Evolutionary conservation across 2,888 invertebrate species (phyloP).

Genomic region (Protophormia terraenovae): DNA sequence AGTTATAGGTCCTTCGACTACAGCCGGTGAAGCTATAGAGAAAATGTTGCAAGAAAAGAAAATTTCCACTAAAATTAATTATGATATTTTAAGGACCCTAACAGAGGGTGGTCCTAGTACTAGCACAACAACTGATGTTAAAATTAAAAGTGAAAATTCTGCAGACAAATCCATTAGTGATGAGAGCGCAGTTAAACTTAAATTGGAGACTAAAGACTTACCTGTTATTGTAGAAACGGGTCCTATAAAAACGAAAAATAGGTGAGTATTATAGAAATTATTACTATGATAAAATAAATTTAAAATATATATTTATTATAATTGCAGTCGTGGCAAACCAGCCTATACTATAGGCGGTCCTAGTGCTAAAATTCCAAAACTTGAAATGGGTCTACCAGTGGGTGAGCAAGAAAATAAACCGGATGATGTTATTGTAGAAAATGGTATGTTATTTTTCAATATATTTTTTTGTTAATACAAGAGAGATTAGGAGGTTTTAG

Average conservation of each 20-base stretch:
- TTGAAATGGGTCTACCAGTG: conserved; percentile 76
- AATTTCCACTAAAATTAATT: conserved; percentile 98
- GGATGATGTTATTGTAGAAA: conserved; percentile 72
- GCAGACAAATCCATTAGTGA: conserved; percentile 43
- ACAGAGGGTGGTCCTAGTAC: conserved; percentile 73
- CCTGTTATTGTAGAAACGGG: conserved; percentile 73
- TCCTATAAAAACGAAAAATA: conserved; percentile 70
- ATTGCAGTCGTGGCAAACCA: conserved; percentile 71
- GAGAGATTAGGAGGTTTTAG: too few relatives aligned
- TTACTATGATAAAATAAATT: background rate
- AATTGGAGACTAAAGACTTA: conserved; percentile 69
- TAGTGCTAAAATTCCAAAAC: conserved; percentile 74
- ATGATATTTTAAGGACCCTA: conserved; percentile 95
- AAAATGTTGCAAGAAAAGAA: conserved; percentile 98
- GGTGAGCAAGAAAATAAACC: conserved; percentile 70
- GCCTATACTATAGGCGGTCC: conserved; percentile 75
- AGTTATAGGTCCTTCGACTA: conserved; percentile 85
- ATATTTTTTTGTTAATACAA: too few relatives aligned
- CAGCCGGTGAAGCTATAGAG: conserved; percentile 95
- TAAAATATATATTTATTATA: background rate
- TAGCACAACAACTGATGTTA: conserved; percentile 60
- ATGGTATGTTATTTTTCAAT: conserved; percentile 70
- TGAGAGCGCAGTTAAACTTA: conserved; percentile 49
- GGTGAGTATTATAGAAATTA: conserved; percentile 48
- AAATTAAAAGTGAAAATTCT: conserved; percentile 15